A percentile compares a stretch with the other conserved stretches of the same genome.
phyloP scores from a whole-genome alignment of 2,113 vertebrate genomes.

The Butastur rufipennis region DNA sequence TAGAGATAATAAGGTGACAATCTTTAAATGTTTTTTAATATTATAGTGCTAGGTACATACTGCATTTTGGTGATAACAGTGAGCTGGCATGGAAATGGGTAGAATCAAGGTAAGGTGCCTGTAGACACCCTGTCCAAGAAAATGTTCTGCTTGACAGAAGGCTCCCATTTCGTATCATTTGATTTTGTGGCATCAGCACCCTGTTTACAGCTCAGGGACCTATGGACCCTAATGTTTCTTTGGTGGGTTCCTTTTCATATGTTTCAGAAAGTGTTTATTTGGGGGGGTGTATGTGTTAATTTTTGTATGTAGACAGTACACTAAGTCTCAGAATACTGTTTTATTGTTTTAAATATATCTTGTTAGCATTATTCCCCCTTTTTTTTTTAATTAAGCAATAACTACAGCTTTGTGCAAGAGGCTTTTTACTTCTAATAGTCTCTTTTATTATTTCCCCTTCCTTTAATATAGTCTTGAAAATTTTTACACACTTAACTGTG shows the following conservation, averaged over 20 bases:
- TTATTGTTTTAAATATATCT: neutral
- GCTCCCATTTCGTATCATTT: neutral
- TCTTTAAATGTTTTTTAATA: neutral
- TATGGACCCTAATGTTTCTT: neutral
- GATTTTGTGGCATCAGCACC: neutral
- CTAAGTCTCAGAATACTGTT: neutral
- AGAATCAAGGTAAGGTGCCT: neutral
- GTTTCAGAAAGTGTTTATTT: neutral
- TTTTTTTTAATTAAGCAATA: neutral
- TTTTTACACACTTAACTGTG: neutral
- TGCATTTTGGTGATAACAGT: neutral
- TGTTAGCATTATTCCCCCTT: neutral
- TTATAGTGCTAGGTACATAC: neutral
- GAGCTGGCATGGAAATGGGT: neutral
- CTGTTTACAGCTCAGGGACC: neutral
- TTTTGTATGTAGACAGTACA: neutral
- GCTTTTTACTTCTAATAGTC: neutral
- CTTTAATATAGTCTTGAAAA: neutral
- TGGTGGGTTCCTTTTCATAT: neutral
- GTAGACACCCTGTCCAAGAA: neutral
- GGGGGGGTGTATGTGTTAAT: neutral
- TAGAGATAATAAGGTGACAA: neutral
- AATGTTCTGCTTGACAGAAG: neutral
- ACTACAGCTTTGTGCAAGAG: neutral
- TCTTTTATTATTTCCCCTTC: neutral